Base-by-base conservation (phyloP, 2,888 invertebrate genomes). In the Atherix ibis region DNA sequence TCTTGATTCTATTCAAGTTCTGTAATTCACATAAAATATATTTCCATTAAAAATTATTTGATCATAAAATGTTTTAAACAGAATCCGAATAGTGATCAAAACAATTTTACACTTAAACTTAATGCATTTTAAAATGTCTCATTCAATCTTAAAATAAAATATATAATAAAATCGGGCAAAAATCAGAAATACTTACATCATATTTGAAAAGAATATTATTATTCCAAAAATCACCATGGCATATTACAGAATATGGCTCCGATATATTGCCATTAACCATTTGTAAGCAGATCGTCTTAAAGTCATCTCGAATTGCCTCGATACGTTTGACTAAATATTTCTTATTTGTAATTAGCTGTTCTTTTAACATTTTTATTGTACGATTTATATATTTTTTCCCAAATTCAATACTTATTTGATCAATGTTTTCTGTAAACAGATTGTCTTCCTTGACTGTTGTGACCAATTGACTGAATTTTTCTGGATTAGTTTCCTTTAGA, bases 171-270 rank as follows among this genome's bases (percentile, higher is more conserved):
- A n/a, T n/a, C n/a, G n/a, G n/a, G n/a, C n/a, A n/a, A n/a, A n/a
- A n/a, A n/a, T n/a, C n/a, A n/a, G n/a, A n/a, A 16, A 35, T 35
- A 51, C 50, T 48, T 45, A 54, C 54, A 47, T 54, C 46, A 37
- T 46, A 47, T 40, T 47, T 46, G 32, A 50, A 55, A 9, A 56
- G 45, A 32, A 53, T 50, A 35, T 56, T 56, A 34, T 56, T 56
- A 36, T 53, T 53, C 54, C 53, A 54, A 36, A 52, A 54, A 43
- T 56, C 56, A 1, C 56, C 56, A 39, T 56, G 56, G 42, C 54
- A 54, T 18, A 56, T 47, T 8, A 54, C 53, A 2, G 55, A 41
- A 41, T 51, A 46, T 2, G 56, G 54, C 4, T 49, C 46, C 12
- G 44, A 41, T 1, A 35, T 19, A 2, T 26, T 29, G 4, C 51